phyloP scores from a whole-genome alignment of 2,888 invertebrate genomes.

The Trachelus stipa region DNA sequence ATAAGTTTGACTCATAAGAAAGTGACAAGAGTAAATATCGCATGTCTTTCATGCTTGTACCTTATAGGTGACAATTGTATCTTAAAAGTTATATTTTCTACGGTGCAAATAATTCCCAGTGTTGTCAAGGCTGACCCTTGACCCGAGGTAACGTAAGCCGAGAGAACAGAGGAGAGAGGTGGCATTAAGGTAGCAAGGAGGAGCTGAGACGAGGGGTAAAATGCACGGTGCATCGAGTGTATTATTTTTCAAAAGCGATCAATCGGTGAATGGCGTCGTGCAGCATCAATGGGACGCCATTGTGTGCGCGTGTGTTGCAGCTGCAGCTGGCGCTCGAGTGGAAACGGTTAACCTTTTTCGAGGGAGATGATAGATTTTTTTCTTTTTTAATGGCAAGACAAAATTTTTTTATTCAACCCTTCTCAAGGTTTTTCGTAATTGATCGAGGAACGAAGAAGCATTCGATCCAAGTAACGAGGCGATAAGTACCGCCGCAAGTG shows the following conservation, averaged over 20 bases:
- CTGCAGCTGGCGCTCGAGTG: background rate
- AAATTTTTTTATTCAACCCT: background rate
- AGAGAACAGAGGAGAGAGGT: background rate
- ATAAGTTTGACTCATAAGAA: too few relatives aligned
- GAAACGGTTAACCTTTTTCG: background rate
- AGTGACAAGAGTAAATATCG: too few relatives aligned
- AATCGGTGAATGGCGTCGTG: background rate
- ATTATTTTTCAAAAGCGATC: background rate
- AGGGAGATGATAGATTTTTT: background rate
- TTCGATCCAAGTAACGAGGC: background rate
- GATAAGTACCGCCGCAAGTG: background rate
- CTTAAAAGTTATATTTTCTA: too few relatives aligned
- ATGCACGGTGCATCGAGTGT: background rate
- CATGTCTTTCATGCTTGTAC: too few relatives aligned
- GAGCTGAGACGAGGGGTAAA: background rate
- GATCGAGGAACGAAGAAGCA: background rate
- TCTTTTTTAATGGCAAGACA: too few relatives aligned
- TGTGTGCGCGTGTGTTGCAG: background rate
- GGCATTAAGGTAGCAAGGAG: background rate
- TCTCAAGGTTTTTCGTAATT: background rate
- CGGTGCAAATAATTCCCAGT: background rate
- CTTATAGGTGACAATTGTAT: too few relatives aligned
- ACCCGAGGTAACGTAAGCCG: background rate
- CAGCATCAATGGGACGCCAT: background rate
- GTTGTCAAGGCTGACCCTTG: background rate